Evolutionary conservation across 2,797 vertebrate genomes (phyloP), one percentile per base, ranked within the genome.

Genomic region (Enteromius afrohamiltoni): DNA sequence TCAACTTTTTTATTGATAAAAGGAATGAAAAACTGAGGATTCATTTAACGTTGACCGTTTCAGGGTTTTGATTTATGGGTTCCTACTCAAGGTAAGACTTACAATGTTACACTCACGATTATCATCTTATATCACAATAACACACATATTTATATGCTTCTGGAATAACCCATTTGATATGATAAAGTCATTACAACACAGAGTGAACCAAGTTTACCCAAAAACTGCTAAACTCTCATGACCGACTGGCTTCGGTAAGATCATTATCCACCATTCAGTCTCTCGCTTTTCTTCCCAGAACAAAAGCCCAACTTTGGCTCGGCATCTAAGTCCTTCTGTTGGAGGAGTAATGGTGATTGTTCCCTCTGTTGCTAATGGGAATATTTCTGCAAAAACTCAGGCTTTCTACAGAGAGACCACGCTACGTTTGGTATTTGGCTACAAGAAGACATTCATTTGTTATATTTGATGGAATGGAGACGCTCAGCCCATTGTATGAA

Each of bases 221-320:
- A 37, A 58, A 75, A 64, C 77, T 34, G 70, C 19, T 55, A 87
- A 79, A 17, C 7, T 79, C 71, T 79, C 68, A 76, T 70, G 68
- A 49, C 40, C 79, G 65, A 87, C 87, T 83, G 86, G 88, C 84
- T 84, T 84, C 62, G 51, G 76, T 78, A 86, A 65, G 86, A 84
- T 91, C 89, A 89, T 91, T 91, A 93, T 88, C 89, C 87, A 83
- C 29, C 88, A 88, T 92, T 88, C 86, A 85, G 68, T 34, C 9
- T 85, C 55, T 51, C 83, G 84, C 87, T 83, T 84, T 85, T 87
- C 85, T 90, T 88, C 75, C 45, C 73, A 86, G 87, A 89, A 91
- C 88, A 93, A 91, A 92, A 88, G 85, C 83, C 74, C 55, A 70
- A 83, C 76, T 87, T 84, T 86, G 86, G 83, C 87, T 74, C 83